Evolutionary conservation across 2,113 vertebrate species (phyloP), one percentile per base, ranked within the genome.

Genomic region (Phyllostomus discolor): DNA sequence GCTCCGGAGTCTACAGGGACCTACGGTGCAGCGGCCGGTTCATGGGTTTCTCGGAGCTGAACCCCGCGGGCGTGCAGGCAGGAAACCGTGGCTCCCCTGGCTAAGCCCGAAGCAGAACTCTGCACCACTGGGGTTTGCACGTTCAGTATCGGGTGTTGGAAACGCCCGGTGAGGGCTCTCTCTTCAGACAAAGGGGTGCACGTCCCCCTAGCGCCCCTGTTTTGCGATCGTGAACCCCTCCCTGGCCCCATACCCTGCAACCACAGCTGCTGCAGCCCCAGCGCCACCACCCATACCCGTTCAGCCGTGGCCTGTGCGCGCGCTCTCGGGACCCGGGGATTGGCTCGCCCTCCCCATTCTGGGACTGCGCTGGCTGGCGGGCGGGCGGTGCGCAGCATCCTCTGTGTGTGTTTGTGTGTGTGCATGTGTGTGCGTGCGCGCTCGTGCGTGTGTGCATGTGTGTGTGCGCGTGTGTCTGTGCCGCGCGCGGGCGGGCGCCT

Each of bases 141-240:
- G 28, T 81, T 92, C 87, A 20, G 90, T n/a, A 41, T 89, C 92
- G 73, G 95, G 62, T 72, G n/a, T 92, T 41, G 95, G 88, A 94
- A 97, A 95, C 90, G 91, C 95, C 95, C 66, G 90, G 31, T n/a
- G 87, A 87, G 89, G 88, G 90, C 16, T 73, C 38, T 89, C 70
- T 96, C 85, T 90, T 90, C 88, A 97, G 97, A 97, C 97, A 97
- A 97, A 97, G 94, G 94, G 97, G 96, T 76, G 84, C 95, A 87
- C 75, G 84, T 95, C 88, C 72, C 92, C 92, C 52, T 48, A 41
- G 66, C 6, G 41, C 95, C 96, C 97, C 92, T 93, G n/a, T 96
- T 78, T 73, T 24, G 33, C 70, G 43, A 12, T 59, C 46, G 1
- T 35, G 70, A 88, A 54, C 88, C 79, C 88, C 88, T 96, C 70